These are phyloP conservation scores for Alfaro cultratus DNA, from an alignment of 2,797 vertebrate species.

Conservation along the genomic window DNA sequence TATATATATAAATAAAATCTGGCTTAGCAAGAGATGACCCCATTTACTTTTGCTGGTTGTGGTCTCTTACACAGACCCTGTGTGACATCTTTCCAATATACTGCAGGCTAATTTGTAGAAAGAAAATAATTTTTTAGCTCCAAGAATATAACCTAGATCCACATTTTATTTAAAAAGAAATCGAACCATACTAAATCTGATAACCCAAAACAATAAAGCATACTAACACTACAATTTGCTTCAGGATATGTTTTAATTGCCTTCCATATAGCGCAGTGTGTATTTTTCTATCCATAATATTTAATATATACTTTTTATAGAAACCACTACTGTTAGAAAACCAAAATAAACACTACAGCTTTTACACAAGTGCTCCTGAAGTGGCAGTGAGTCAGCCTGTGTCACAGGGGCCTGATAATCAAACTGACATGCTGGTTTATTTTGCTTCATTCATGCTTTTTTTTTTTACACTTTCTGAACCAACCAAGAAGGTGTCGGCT, in stretches of 20 bases:
- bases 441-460: conserved; percentile 28
- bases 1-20: no score
- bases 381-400: conserved; percentile 13
- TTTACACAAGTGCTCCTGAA: conserved; percentile 11
- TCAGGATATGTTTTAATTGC: not conserved
- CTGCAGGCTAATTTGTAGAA: not conserved
- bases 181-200: not conserved
- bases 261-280: not conserved
- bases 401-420: conserved; percentile 10
- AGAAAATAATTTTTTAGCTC: not conserved
- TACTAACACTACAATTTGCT: not conserved
- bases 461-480: conserved; percentile 3
- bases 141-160: not conserved
- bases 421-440: conserved; percentile 17
- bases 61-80: not conserved
- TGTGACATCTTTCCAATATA: not conserved
- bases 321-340: not conserved
- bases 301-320: not conserved
- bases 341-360: conserved; percentile 7
- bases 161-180: not conserved
- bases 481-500: conserved; percentile 7
- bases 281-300: not conserved
- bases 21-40: not conserved
- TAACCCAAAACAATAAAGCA: not conserved
- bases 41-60: not conserved